Evolutionary conservation across 2,888 invertebrate species (phyloP).

Genomic region (Toxonevra muliebris): DNA sequence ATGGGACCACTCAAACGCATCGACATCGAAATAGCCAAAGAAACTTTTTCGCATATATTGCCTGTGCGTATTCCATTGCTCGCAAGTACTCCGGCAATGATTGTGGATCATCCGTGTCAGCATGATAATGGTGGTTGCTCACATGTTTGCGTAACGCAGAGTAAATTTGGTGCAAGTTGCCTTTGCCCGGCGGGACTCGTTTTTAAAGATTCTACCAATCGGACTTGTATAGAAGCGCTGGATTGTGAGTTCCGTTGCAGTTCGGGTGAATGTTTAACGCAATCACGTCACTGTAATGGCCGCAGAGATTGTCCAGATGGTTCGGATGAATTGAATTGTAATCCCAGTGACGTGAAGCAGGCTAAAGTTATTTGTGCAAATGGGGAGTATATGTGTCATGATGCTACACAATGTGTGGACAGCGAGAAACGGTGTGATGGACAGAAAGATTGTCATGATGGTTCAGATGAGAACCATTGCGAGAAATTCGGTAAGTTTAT

Average conservation of each 20-base stretch:
- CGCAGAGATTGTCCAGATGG: constrained; percentile 69
- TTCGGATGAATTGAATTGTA: constrained; percentile 68
- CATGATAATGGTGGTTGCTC: constrained; percentile 74
- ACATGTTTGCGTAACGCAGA: constrained; percentile 74
- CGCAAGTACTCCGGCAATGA: constrained; percentile 39
- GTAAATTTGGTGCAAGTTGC: constrained; percentile 62
- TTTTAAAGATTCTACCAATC: constrained; percentile 65
- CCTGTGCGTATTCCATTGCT: constrained; percentile 51
- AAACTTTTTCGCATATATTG: constrained; percentile 38
- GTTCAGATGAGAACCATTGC: constrained; percentile 70
- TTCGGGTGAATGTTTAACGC: constrained; percentile 69
- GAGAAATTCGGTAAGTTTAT: constrained; percentile 56
- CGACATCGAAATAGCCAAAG: constrained; percentile 51
- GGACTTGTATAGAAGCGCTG: constrained; percentile 69
- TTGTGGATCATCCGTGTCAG: constrained; percentile 69
- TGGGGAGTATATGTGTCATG: constrained; percentile 68
- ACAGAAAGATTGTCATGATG: constrained; percentile 68
- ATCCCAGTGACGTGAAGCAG: constrained; percentile 56
- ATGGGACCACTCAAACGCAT: constrained; percentile 57
- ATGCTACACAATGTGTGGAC: constrained; percentile 67
- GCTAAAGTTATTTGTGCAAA: constrained; percentile 59
- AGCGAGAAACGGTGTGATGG: constrained; percentile 67
- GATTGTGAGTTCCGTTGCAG: constrained; percentile 68
- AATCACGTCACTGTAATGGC: constrained; percentile 68
- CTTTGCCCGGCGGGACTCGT: constrained; percentile 76